Percentiles rank a stretch among this genome's conserved stretches.
Conservation (phyloP, 2,113 vertebrate genomes). For the Myiagra hebetior region DNA sequence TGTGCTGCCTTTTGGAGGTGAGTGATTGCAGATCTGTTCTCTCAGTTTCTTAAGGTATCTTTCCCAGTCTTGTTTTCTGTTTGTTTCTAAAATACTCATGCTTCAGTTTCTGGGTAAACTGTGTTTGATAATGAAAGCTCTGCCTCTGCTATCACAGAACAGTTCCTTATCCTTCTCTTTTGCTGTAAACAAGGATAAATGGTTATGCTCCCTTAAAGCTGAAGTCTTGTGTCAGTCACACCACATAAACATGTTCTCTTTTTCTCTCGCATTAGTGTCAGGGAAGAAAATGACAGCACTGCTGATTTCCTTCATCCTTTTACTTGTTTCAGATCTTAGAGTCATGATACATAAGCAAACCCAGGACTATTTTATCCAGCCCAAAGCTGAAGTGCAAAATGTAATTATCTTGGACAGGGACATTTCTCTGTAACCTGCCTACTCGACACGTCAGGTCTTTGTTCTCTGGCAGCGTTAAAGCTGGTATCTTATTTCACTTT, state of each 20-base stretch:
- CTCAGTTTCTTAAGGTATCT: neutral
- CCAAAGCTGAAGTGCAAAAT: neutral
- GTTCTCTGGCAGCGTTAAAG: neutral
- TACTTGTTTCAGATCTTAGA: neutral
- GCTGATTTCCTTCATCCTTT: constrained; percentile 21
- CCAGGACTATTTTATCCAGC: neutral
- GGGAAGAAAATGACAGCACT: neutral
- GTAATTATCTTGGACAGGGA: constrained; percentile 7
- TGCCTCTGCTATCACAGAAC: neutral
- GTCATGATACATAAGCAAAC: neutral
- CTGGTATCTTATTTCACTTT: neutral
- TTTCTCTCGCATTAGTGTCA: neutral
- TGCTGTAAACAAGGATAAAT: constrained; percentile 34
- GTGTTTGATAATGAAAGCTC: neutral
- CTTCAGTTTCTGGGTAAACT: neutral
- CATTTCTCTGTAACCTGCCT: neutral
- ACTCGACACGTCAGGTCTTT: neutral
- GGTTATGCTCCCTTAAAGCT: neutral
- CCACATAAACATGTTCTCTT: neutral
- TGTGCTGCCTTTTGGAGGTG: neutral
- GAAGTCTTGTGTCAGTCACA: constrained; percentile 19
- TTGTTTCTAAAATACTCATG: neutral
- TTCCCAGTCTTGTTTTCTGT: neutral
- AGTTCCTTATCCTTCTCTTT: neutral
- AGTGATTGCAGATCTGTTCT: neutral